Percentiles rank a stretch among this genome's conserved stretches.
phyloP scores from a whole-genome alignment of 2,797 vertebrate species.

The Enteromius fasciolatus region DNA sequence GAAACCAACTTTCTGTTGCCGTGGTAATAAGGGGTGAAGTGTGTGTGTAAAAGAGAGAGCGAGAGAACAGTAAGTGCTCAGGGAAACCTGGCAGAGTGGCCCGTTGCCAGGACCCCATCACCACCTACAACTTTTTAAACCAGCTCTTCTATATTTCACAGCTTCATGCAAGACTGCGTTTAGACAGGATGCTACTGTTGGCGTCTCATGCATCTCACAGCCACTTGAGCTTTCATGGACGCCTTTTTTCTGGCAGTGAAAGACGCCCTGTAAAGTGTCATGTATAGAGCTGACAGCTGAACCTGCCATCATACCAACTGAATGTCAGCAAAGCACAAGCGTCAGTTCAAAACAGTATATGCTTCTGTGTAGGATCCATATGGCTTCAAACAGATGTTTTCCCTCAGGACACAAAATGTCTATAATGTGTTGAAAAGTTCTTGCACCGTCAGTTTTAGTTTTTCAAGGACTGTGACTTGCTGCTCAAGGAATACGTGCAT shows the following conservation, averaged over 20 bases:
- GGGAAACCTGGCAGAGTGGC: conserved; percentile 9
- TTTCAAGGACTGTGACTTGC: conserved; percentile 11
- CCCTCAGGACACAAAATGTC: conserved; percentile 27
- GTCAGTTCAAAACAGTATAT: conserved; percentile 23
- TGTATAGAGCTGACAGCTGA: conserved; percentile 43
- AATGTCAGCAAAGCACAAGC: conserved; percentile 15
- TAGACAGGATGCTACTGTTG: conserved; percentile 39
- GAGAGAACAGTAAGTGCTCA: conserved; percentile 24
- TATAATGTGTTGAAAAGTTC: conserved; percentile 35
- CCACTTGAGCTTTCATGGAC: conserved; percentile 32
- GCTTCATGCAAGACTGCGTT: conserved; percentile 48
- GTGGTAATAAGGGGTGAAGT: conserved; percentile 19
- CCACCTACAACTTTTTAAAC: conserved; percentile 34
- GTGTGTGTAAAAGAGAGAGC: background rate
- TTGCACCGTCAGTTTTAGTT: conserved; percentile 31
- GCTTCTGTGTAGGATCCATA: conserved; percentile 34
- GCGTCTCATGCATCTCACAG: conserved; percentile 31
- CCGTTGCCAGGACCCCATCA: conserved; percentile 22
- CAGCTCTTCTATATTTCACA: conserved; percentile 36
- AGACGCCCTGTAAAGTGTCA: conserved; percentile 39
- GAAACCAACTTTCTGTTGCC: conserved; percentile 31
- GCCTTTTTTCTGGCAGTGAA: conserved; percentile 24
- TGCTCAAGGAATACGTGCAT: background rate
- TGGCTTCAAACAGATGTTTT: conserved; percentile 39
- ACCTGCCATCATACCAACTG: conserved; percentile 6